A percentile compares a stretch with the other conserved stretches of the same genome.
Evolutionary conservation across 2,888 invertebrate genomes (phyloP).

Genomic region (Desoria tigrina): DNA sequence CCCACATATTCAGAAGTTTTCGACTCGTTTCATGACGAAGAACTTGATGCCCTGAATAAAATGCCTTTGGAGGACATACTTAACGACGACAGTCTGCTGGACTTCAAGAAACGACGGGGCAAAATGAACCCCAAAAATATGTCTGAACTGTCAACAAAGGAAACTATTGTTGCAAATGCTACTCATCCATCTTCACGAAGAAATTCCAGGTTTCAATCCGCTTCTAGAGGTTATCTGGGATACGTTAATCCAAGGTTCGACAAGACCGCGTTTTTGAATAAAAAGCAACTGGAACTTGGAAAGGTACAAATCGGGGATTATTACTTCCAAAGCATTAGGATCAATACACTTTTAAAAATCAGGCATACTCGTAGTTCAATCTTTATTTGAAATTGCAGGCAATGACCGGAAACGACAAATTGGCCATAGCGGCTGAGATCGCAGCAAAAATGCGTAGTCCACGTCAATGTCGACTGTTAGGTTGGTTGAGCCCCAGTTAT

Average conservation of each 20-base stretch:
- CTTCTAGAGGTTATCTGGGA: constrained; percentile 23
- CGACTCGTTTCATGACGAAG: constrained; percentile 14
- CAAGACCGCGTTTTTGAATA: constrained; percentile 33
- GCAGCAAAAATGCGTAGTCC: constrained; percentile 29
- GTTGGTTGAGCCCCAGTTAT: constrained; percentile 24
- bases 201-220: neutral
- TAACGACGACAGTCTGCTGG: neutral
- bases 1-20: too few relatives aligned
- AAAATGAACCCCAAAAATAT: neutral
- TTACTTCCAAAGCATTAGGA: too few relatives aligned
- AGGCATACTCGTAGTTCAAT: too few relatives aligned
- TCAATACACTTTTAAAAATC: too few relatives aligned
- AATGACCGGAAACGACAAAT: constrained; percentile 10
- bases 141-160: too few relatives aligned
- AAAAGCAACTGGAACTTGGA: constrained; percentile 30
- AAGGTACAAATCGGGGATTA: too few relatives aligned
- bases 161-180: constrained; percentile 15
- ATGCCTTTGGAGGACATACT: constrained; percentile 17
- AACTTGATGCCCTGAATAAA: constrained; percentile 6
- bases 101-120: constrained; percentile 1
- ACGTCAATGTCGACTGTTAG: constrained; percentile 33
- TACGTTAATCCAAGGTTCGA: constrained; percentile 37
- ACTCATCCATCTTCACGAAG: neutral
- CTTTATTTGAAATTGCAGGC: too few relatives aligned
- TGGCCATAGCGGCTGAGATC: constrained; percentile 31